These are phyloP conservation scores for Leucophenga montana DNA, from an alignment of 2,888 invertebrate genomes.

Conservation along the genomic window DNA sequence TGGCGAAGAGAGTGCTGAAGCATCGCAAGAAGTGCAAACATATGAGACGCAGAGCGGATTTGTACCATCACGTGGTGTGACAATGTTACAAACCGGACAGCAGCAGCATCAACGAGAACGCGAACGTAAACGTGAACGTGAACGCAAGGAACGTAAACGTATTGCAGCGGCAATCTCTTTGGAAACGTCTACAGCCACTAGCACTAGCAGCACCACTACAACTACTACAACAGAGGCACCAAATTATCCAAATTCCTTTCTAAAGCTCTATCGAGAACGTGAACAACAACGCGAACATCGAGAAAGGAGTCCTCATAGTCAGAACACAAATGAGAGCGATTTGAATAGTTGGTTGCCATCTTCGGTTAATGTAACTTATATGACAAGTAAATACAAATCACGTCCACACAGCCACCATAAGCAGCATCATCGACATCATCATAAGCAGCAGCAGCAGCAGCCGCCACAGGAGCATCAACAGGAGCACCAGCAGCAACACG, in stretches of 20 bases:
- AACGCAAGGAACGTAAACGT: not conserved
- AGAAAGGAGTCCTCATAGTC: not conserved
- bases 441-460: conserved; percentile 36
- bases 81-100: not conserved
- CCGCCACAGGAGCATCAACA: conserved; percentile 34
- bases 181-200: not conserved
- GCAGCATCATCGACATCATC: conserved; percentile 39
- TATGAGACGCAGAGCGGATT: conserved; percentile 53
- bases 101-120: not conserved
- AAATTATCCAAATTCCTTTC: conserved; percentile 65
- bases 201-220: conserved; percentile 24
- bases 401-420: conserved; percentile 51
- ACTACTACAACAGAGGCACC: conserved; percentile 61
- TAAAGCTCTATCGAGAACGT: conserved; percentile 58
- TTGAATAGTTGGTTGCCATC: conserved; percentile 14
- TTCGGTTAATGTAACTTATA: conserved; percentile 40
- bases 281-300: conserved; percentile 32
- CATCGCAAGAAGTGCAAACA: conserved; percentile 40
- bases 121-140: conserved; percentile 38
- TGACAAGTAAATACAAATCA: conserved; percentile 56
- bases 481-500: conserved; percentile 27
- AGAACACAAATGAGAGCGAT: not conserved
- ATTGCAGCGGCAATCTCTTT: not conserved
- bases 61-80: conserved; percentile 45
- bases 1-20: conserved; percentile 55